Conservation (phyloP, 2,797 vertebrate species). For the Enteromius argenteus region DNA sequence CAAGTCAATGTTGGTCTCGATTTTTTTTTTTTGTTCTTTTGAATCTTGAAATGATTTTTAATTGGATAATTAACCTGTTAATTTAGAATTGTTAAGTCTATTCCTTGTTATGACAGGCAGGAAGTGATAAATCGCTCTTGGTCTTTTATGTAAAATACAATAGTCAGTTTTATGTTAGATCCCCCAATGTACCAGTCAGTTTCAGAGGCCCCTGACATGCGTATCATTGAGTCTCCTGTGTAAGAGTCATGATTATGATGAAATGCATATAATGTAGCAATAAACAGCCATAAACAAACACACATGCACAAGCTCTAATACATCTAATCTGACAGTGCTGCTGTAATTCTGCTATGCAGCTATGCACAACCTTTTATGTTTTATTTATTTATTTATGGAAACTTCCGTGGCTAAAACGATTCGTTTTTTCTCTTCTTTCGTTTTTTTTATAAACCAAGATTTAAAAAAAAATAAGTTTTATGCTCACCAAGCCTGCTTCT, state of each 20-base stretch:
- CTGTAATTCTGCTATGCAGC: conserved; percentile 65
- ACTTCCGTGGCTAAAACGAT: background rate
- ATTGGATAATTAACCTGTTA: background rate
- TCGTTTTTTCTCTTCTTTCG: background rate
- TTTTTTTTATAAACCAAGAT: background rate
- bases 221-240: conserved; percentile 42
- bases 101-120: background rate
- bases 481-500: background rate
- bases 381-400: background rate
- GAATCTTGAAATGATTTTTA: background rate
- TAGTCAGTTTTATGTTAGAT: conserved; percentile 1
- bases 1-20: background rate
- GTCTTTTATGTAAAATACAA: background rate
- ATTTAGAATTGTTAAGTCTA: background rate
- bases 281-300: conserved; percentile 59
- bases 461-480: background rate
- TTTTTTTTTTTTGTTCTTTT: background rate
- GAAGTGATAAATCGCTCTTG: background rate
- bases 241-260: conserved; percentile 68
- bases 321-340: conserved; percentile 60
- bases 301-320: conserved; percentile 7
- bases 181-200: background rate
- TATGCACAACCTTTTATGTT: background rate
- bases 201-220: background rate
- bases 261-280: conserved; percentile 55